phyloP scores from a whole-genome alignment of 2,888 invertebrate species.

The Acholoe squamosa region DNA sequence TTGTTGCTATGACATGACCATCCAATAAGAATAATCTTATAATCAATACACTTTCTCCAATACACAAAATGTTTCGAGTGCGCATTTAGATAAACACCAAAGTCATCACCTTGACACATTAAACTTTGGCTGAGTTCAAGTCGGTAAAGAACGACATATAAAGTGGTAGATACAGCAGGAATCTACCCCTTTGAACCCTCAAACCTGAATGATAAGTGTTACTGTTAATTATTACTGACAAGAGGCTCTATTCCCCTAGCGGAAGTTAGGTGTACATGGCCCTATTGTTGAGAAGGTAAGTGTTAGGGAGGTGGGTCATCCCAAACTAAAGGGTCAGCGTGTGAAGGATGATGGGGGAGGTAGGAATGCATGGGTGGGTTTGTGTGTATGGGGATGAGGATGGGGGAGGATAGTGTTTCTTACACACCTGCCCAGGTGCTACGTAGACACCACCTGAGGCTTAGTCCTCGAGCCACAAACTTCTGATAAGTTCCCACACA shows the following conservation, averaged over 20 bases:
- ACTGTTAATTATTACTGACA: conserved; percentile 17
- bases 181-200: background rate
- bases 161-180: no score
- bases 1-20: no score
- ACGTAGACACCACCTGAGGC: conserved; percentile 38
- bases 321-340: background rate
- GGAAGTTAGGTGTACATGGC: background rate
- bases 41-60: no score
- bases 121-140: no score
- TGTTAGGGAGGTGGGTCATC: background rate
- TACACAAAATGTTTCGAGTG: no score
- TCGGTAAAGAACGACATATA: no score
- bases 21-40: no score
- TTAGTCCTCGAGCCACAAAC: background rate
- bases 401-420: background rate
- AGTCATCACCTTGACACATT: no score
- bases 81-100: no score
- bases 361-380: background rate
- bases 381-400: background rate
- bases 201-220: background rate
- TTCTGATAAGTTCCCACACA: conserved; percentile 22
- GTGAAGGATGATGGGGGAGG: background rate
- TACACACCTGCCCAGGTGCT: conserved; percentile 38
- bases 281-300: background rate
- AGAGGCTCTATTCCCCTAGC: background rate